Conservation (phyloP, 2,113 vertebrate genomes). For the Callorhinus ursinus region DNA sequence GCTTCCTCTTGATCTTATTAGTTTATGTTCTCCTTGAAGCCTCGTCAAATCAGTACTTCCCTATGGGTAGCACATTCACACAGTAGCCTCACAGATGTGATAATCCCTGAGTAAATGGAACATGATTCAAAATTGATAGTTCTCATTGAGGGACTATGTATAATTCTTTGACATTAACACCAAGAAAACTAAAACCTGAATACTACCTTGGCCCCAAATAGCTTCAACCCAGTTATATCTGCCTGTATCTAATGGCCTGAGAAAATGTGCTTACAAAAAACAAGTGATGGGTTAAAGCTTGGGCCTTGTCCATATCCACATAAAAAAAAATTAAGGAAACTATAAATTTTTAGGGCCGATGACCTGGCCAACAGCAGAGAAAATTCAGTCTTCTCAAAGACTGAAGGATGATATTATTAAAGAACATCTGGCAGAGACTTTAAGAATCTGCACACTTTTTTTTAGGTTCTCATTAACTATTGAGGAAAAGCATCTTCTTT, state of each 20-base stretch:
- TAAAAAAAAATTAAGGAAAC: slow-evolving; percentile 72
- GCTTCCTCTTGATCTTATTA: neutral
- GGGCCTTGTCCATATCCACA: neutral
- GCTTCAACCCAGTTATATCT: neutral
- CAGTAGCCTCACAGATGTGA: neutral
- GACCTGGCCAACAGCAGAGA: neutral
- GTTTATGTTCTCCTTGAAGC: neutral
- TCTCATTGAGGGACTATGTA: neutral
- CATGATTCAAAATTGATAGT: neutral
- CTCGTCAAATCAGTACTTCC: neutral
- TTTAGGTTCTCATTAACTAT: neutral
- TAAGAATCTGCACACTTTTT: neutral
- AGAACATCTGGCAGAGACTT: slow-evolving; percentile 46
- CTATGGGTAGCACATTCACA: neutral
- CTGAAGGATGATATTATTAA: slow-evolving; percentile 62
- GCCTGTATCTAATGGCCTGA: neutral
- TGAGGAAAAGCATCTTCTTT: neutral
- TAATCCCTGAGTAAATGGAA: neutral
- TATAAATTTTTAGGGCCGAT: slow-evolving; percentile 47
- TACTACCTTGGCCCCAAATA: neutral
- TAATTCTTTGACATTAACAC: slow-evolving; percentile 26
- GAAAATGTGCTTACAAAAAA: slow-evolving; percentile 38
- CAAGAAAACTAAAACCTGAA: slow-evolving; percentile 32
- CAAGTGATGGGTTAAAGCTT: neutral
- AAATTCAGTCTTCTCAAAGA: slow-evolving; percentile 48